Conservation (phyloP, 2,888 invertebrate species). For the Drosophila testacea region DNA sequence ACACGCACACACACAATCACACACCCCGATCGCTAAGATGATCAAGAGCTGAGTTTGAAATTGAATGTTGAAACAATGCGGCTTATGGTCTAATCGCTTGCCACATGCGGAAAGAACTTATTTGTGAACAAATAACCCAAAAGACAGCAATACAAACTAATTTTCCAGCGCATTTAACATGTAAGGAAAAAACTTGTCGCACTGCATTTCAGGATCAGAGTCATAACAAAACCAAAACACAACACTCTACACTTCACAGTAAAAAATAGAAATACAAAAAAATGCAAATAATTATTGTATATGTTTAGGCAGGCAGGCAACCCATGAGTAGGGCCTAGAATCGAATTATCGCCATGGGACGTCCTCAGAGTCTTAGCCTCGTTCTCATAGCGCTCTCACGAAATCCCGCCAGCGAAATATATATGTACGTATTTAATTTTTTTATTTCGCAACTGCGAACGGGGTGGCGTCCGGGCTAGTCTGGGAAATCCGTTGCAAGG, state of each 20-base stretch:
- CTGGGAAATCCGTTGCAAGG: slow-evolving; percentile 66
- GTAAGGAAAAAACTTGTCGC: slow-evolving; percentile 44
- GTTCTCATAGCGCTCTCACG: slow-evolving; percentile 76
- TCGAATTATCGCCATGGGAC: slow-evolving; percentile 74
- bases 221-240: slow-evolving; percentile 63
- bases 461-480: slow-evolving; percentile 62
- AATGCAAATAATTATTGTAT: slow-evolving; percentile 80
- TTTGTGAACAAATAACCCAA: slow-evolving; percentile 7
- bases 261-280: slow-evolving; percentile 9
- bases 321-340: slow-evolving; percentile 56
- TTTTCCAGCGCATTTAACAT: slow-evolving; percentile 74
- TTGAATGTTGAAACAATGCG: background rate
- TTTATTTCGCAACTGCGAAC: slow-evolving; percentile 45
- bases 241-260: slow-evolving; percentile 11
- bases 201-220: slow-evolving; percentile 29
- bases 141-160: slow-evolving; percentile 70
- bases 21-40: background rate
- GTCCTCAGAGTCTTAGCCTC: slow-evolving; percentile 34
- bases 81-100: slow-evolving; percentile 13
- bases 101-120: slow-evolving; percentile 4
- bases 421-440: slow-evolving; percentile 19
- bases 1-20: too few relatives aligned
- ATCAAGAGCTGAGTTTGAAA: background rate
- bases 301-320: slow-evolving; percentile 46
- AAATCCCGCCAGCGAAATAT: slow-evolving; percentile 43